Percentiles rank a stretch among this genome's conserved stretches.
phyloP scores from a whole-genome alignment of 2,113 vertebrate species.

The Piaya cayana region DNA sequence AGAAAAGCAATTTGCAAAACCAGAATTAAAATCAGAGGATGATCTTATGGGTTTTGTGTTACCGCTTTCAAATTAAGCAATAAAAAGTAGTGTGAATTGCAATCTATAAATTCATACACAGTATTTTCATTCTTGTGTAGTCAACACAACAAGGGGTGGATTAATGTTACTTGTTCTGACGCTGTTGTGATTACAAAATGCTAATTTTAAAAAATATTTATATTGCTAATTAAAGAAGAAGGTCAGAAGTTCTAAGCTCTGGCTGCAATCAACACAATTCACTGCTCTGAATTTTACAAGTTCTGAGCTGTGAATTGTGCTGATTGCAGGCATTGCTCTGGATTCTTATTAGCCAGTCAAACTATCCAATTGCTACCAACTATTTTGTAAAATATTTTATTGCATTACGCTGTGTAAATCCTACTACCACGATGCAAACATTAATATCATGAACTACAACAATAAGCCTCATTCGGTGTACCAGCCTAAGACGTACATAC shows the following conservation, averaged over 20 bases:
- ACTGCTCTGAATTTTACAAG: slow-evolving; percentile 36
- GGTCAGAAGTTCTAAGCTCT: slow-evolving; percentile 47
- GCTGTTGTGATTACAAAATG: slow-evolving; percentile 61
- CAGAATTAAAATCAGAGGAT: slow-evolving; percentile 35
- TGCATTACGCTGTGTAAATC: slow-evolving; percentile 36
- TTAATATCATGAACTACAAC: slow-evolving; percentile 48
- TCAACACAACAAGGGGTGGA: slow-evolving; percentile 40
- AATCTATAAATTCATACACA: slow-evolving; percentile 17
- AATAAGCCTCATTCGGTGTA: slow-evolving; percentile 53
- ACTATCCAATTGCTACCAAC: slow-evolving; percentile 27
- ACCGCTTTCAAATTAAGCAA: slow-evolving; percentile 57
- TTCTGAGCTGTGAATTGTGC: slow-evolving; percentile 51
- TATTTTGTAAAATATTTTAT: slow-evolving; percentile 32
- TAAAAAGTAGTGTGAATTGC: slow-evolving; percentile 32
- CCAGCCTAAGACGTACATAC: not conserved
- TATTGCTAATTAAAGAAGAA: slow-evolving; percentile 68
- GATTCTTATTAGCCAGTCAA: slow-evolving; percentile 43
- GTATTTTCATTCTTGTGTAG: slow-evolving; percentile 37
- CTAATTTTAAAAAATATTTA: slow-evolving; percentile 69
- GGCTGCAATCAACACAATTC: slow-evolving; percentile 33
- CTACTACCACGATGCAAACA: slow-evolving; percentile 44
- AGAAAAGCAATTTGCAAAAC: slow-evolving; percentile 5
- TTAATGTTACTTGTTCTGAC: slow-evolving; percentile 52
- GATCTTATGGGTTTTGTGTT: slow-evolving; percentile 14
- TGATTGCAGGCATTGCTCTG: slow-evolving; percentile 36